A percentile compares a stretch with the other conserved stretches of the same genome.
These are phyloP conservation scores for Lacerta agilis DNA, from an alignment of 2,797 vertebrate species.

Conservation along the genomic window DNA sequence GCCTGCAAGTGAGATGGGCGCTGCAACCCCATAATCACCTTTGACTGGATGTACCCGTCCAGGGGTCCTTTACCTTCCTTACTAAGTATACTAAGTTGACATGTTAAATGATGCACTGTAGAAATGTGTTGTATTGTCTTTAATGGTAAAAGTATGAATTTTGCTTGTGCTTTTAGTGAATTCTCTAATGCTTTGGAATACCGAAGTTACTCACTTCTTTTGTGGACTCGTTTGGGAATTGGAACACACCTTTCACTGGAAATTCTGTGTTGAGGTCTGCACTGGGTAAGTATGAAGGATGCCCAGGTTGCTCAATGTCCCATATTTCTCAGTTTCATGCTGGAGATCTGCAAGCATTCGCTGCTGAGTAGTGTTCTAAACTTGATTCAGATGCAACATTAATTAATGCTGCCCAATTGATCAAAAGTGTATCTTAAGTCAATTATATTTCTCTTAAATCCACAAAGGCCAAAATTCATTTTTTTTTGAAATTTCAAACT, in stretches of 20 bases:
- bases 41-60: too few relatives aligned
- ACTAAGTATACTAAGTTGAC: neutral
- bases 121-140: neutral
- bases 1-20: too few relatives aligned
- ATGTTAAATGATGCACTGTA: neutral
- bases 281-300: constrained; percentile 71
- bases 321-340: neutral
- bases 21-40: too few relatives aligned
- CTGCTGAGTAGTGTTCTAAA: neutral
- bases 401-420: neutral
- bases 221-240: constrained; percentile 88
- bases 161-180: constrained; percentile 81
- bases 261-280: constrained; percentile 76
- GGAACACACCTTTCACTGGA: constrained; percentile 76
- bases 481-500: too few relatives aligned
- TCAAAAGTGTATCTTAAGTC: neutral
- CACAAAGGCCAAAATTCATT: too few relatives aligned
- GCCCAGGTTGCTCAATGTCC: rapidly evolving
- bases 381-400: neutral
- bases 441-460: neutral
- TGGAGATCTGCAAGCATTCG: neutral
- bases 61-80: neutral
- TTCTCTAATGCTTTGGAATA: constrained; percentile 91
- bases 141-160: neutral
- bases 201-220: constrained; percentile 89